These are phyloP conservation scores for Scortum barcoo DNA, from an alignment of 2,113 vertebrate genomes.

Conservation along the genomic window DNA sequence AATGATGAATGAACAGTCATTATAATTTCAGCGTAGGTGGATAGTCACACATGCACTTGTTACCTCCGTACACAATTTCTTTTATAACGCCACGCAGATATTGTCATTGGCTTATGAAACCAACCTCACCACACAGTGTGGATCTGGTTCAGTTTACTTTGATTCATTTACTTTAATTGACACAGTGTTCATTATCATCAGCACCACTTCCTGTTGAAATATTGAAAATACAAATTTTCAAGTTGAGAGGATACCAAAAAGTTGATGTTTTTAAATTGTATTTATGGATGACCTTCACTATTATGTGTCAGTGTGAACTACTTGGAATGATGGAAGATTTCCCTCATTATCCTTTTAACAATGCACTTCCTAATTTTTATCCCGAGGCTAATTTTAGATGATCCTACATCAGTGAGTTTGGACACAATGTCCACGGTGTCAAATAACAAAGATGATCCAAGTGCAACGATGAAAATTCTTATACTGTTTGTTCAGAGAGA, in stretches of 20 bases:
- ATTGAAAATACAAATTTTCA: no score
- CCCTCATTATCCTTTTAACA: neutral
- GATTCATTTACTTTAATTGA: conserved; percentile 3
- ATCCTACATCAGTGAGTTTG: neutral
- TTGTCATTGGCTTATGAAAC: conserved; percentile 13
- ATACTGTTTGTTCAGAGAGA: neutral
- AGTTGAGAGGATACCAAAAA: neutral
- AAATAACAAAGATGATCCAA: neutral
- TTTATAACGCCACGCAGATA: conserved; percentile 8
- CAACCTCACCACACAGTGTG: neutral
- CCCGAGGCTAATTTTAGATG: no score
- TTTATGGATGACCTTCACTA: no score
- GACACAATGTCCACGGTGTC: neutral
- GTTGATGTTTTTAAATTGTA: neutral
- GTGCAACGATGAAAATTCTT: neutral
- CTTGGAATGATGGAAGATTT: neutral
- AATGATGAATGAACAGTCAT: conserved; percentile 29
- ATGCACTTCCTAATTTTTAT: neutral
- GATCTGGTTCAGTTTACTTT: neutral
- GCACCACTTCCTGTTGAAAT: no score
- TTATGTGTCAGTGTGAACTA: neutral
- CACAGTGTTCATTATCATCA: neutral
- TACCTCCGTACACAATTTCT: neutral
- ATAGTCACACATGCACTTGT: neutral
- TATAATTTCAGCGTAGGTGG: conserved; percentile 8